Conservation (phyloP, 2,113 vertebrate genomes). For the Platichthys flesus region DNA sequence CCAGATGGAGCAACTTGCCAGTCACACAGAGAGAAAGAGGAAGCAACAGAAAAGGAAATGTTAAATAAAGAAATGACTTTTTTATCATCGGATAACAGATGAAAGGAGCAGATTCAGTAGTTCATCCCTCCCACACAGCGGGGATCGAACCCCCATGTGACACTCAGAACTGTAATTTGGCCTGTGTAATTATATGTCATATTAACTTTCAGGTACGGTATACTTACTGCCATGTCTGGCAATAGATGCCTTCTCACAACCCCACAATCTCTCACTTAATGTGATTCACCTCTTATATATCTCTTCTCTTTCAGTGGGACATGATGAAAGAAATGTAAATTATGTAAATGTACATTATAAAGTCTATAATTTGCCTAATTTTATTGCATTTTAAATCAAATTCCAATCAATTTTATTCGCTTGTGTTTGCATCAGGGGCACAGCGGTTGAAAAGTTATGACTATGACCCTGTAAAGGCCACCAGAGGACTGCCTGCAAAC, state of each 20-base stretch:
- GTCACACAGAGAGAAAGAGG: not conserved
- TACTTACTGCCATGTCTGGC: conserved; percentile 20
- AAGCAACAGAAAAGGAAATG: conserved; percentile 33
- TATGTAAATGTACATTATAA: no score
- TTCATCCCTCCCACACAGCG: conserved; percentile 12
- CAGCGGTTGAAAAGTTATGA: not conserved
- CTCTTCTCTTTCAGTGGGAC: no score
- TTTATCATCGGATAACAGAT: not conserved
- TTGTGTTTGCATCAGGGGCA: not conserved
- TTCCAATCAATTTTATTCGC: not conserved
- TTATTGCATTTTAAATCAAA: no score
- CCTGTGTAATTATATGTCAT: conserved; percentile 39
- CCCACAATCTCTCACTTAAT: conserved; percentile 11
- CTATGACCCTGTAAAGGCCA: no score
- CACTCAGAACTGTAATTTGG: conserved; percentile 25
- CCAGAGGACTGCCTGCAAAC: not conserved
- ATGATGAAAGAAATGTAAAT: no score
- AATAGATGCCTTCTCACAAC: conserved; percentile 21
- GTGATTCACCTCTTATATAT: not conserved
- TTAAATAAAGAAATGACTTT: not conserved
- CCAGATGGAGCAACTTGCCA: conserved; percentile 57
- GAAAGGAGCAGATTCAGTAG: conserved; percentile 10
- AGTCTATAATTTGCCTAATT: no score
- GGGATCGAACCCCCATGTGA: conserved; percentile 19
- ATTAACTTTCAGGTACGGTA: conserved; percentile 37